Base-by-base conservation (phyloP, 2,797 vertebrate genomes). In the Brachyrhaphis roseni region DNA sequence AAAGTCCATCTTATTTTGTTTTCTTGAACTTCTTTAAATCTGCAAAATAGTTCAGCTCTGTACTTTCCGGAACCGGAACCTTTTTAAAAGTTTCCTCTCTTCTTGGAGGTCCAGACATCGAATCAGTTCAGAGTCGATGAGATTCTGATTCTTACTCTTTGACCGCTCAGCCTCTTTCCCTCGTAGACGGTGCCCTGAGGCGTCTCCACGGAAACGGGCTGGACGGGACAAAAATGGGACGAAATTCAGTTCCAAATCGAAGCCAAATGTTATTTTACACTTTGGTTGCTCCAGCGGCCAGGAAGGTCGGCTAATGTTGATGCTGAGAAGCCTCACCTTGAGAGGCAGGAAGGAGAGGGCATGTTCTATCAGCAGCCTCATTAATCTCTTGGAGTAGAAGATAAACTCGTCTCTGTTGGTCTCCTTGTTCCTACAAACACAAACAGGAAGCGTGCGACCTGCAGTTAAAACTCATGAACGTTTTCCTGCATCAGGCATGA, bases 331-430 rank as follows among this genome's bases (percentile, higher is more conserved):
- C 16, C 93, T 87, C 76, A 97, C 97, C 95, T 97, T 96, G 78
- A 98, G 96, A 0, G 97, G 97, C 77, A 98, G 93, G 92, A 98
- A 98, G 91, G 97, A 98, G 86, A 98, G 96, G 5, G 97, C 97
- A 0, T 97, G 97, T 78, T 98, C 97, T 0, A 98, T 98, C 66
- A 98, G 91, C 1, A 98, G 96, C 83, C 97, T 94, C 97, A 98
- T 98, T 90, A 98, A 94, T 84, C 97, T 96, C 95, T 98, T 98
- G 66, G 97, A 98, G 93, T 98, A 98, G 93, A 98, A 98, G 91
- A 98, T 98, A 84, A 98, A 98, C 88, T 98, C 97, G 0, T 98
- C 97, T 57, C 97, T 94, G 92, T 96, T 97, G 0, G 97, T 98
- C 81, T 98, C 97, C 89, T 96, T 98, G 94, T 98, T 97, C 93